phyloP scores from a whole-genome alignment of 2,888 invertebrate species.

The Parnassius apollo region DNA sequence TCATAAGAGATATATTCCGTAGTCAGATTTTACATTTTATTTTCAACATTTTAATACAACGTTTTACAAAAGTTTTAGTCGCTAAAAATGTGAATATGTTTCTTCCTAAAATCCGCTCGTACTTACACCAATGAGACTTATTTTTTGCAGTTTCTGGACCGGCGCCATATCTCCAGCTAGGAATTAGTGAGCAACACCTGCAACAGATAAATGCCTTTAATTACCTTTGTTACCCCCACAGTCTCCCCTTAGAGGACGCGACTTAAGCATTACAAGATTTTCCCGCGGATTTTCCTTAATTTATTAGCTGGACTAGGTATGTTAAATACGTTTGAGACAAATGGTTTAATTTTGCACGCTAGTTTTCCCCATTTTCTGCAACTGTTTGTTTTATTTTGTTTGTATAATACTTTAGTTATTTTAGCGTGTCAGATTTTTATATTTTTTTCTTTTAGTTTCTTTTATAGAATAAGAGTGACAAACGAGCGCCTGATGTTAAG shows the following conservation, averaged over 20 bases:
- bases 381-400: too few species aligned
- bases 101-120: not conserved
- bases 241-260: not conserved
- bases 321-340: not conserved
- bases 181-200: slow-evolving; percentile 57
- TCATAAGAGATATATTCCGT: too few species aligned
- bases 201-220: slow-evolving; percentile 64
- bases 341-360: too few species aligned
- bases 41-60: too few species aligned
- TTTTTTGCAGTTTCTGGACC: slow-evolving; percentile 27
- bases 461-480: too few species aligned
- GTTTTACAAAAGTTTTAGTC: not conserved
- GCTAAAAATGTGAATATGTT: not conserved
- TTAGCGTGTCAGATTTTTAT: too few species aligned
- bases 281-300: slow-evolving; percentile 13
- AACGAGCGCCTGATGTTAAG: too few species aligned
- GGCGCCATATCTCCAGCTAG: slow-evolving; percentile 54
- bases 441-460: too few species aligned
- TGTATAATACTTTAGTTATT: too few species aligned
- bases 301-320: slow-evolving; percentile 4
- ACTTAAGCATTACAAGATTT: slow-evolving; percentile 15
- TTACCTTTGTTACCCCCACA: slow-evolving; percentile 19
- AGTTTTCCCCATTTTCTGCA: too few species aligned
- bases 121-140: slow-evolving; percentile 6
- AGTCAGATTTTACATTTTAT: too few species aligned